phyloP scores from a whole-genome alignment of 1,140 invertebrate genomes.

The Macrocentrus cingulum region DNA sequence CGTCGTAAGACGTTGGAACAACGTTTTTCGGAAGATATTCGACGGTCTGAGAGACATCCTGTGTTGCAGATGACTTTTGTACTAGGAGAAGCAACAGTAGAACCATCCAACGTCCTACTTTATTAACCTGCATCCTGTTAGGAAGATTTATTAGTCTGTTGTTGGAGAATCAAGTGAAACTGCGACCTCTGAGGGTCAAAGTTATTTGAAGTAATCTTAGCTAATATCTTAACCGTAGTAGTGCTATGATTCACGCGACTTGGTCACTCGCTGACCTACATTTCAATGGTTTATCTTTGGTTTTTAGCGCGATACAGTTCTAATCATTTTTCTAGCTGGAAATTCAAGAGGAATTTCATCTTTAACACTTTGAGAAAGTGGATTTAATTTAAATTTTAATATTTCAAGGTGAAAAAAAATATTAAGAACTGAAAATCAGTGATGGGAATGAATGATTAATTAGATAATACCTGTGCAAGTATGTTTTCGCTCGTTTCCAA shows the following conservation, averaged over 20 bases:
- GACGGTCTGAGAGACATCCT: background rate
- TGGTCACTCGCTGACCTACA: too few species aligned
- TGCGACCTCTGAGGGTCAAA: conserved; percentile 20
- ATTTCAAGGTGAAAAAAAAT: too few species aligned
- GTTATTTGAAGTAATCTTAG: too few species aligned
- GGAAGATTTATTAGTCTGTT: conserved; percentile 6
- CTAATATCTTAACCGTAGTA: too few species aligned
- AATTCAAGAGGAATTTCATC: too few species aligned
- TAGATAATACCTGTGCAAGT: background rate
- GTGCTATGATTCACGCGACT: too few species aligned
- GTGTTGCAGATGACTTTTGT: background rate
- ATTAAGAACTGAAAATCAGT: background rate
- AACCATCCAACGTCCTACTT: conserved; percentile 16
- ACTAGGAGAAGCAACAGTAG: conserved; percentile 15
- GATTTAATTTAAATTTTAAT: too few species aligned
- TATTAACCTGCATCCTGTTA: conserved; percentile 14
- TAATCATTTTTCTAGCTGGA: too few species aligned
- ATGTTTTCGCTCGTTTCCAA: conserved; percentile 15
- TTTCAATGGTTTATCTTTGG: too few species aligned
- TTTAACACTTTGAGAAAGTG: too few species aligned
- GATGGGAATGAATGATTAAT: background rate
- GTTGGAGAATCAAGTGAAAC: conserved; percentile 3
- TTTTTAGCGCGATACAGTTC: too few species aligned
- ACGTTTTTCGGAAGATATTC: conserved; percentile 28
- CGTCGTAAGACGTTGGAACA: conserved; percentile 25